Percentiles rank a stretch among this genome's conserved stretches.
Evolutionary conservation across 2,888 invertebrate species (phyloP).

Genomic region (Platycheirus rosarum): DNA sequence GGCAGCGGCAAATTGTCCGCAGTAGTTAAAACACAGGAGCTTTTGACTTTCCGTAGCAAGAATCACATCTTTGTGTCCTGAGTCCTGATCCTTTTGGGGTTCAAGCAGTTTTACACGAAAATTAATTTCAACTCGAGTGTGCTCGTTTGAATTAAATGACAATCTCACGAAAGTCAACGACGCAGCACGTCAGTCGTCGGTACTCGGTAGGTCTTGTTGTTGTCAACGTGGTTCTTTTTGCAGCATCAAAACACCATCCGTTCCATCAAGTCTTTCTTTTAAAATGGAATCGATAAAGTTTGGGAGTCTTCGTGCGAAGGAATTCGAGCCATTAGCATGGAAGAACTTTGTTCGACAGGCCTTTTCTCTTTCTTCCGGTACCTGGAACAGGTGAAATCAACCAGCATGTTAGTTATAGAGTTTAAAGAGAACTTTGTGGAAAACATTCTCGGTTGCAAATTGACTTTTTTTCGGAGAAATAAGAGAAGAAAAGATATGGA

Average conservation of each 20-base stretch:
- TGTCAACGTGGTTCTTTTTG: conserved; percentile 1
- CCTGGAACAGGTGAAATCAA: conserved; percentile 18
- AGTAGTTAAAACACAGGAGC: conserved; percentile 55
- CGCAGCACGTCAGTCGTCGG: conserved; percentile 17
- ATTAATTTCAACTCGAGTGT: conserved; percentile 72
- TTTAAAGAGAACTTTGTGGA: no score
- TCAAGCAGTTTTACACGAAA: conserved; percentile 62
- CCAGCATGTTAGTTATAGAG: not conserved
- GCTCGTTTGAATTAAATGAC: conserved; percentile 72
- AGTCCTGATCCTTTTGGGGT: not conserved
- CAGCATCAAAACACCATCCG: conserved; percentile 1
- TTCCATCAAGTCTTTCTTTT: not conserved
- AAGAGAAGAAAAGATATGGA: no score
- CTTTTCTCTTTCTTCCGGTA: conserved; percentile 7
- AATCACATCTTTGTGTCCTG: conserved; percentile 5
- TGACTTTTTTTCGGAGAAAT: no score
- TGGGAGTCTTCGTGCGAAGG: conserved; percentile 53
- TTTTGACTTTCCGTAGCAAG: conserved; percentile 11
- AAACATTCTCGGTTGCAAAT: no score
- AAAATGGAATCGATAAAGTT: conserved; percentile 42
- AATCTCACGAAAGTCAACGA: conserved; percentile 72
- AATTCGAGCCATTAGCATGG: conserved; percentile 60
- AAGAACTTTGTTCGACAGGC: conserved; percentile 40
- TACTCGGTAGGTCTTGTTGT: conserved; percentile 40
- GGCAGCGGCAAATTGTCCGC: conserved; percentile 65